Conservation (phyloP, 2,797 vertebrate species). For the Diglossa cyanea region DNA sequence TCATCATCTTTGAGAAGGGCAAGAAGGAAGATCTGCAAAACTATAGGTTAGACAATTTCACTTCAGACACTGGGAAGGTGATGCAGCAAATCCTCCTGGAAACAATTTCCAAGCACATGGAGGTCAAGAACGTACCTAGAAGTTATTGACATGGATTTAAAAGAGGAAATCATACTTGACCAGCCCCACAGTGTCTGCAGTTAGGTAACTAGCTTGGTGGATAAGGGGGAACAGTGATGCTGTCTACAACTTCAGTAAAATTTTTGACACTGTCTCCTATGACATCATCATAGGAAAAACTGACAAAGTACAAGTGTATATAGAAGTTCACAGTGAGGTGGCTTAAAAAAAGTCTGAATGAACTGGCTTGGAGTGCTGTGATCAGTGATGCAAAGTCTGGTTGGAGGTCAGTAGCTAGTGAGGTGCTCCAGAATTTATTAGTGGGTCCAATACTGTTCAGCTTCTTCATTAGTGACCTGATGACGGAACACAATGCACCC, state of each 20-base stretch:
- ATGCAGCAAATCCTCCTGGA: background rate
- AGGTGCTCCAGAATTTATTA: background rate
- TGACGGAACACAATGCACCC: background rate
- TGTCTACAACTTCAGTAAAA: background rate
- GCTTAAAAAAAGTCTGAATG: background rate
- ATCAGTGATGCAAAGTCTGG: background rate
- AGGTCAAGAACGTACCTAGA: background rate
- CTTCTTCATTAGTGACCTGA: background rate
- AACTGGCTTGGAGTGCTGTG: background rate
- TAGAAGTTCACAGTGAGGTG: background rate
- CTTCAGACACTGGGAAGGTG: background rate
- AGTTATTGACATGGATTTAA: background rate
- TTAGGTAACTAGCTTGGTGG: background rate
- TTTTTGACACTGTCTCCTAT: background rate
- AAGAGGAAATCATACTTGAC: background rate
- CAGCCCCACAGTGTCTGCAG: background rate
- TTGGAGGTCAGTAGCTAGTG: background rate
- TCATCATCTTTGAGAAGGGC: background rate
- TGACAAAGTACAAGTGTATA: background rate
- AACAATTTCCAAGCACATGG: background rate
- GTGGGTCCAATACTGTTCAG: background rate
- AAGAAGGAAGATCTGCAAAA: background rate
- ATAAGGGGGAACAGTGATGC: background rate
- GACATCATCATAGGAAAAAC: background rate
- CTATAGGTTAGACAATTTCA: background rate